Evolutionary conservation across 2,888 invertebrate species (phyloP).

Genomic region (Nymphalis c-album): DNA sequence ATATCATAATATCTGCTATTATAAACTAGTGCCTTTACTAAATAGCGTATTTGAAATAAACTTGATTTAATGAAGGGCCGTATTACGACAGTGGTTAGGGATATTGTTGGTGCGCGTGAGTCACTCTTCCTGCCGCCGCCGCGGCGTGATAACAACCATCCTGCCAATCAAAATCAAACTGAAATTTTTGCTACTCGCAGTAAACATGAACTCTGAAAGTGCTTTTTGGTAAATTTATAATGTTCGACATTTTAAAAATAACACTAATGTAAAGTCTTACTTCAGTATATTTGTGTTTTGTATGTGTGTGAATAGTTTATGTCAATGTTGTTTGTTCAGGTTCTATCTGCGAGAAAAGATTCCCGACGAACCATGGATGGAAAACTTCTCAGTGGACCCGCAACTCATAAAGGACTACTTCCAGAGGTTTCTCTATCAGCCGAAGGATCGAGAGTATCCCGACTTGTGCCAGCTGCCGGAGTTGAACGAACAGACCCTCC

Average conservation of each 20-base stretch:
- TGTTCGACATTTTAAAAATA: constrained; percentile 48
- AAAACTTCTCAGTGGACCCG: constrained; percentile 93
- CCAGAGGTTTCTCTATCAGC: constrained; percentile 94
- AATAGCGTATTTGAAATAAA: constrained; percentile 25
- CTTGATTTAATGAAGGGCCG: constrained; percentile 54
- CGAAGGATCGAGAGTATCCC: constrained; percentile 95
- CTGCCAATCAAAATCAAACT: constrained; percentile 74
- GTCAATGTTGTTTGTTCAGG: constrained; percentile 63
- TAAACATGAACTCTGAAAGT: constrained; percentile 59
- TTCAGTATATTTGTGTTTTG: not conserved
- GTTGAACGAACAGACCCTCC: constrained; percentile 94
- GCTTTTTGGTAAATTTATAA: constrained; percentile 47
- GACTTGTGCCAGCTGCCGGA: constrained; percentile 97
- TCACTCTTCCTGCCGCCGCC: constrained; percentile 74
- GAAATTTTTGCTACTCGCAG: constrained; percentile 58
- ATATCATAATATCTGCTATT: not conserved
- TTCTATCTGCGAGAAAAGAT: constrained; percentile 94
- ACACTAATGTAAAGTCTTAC: constrained; percentile 64
- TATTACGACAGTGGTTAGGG: constrained; percentile 60
- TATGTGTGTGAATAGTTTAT: not conserved
- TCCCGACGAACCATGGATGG: constrained; percentile 91
- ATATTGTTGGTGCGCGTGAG: constrained; percentile 66
- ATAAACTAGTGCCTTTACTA: not conserved
- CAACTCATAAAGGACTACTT: constrained; percentile 96
- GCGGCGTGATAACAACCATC: constrained; percentile 73